A percentile compares a stretch with the other conserved stretches of the same genome.
phyloP scores from a whole-genome alignment of 1,140 invertebrate genomes.

The Drosophila quadrilineata region DNA sequence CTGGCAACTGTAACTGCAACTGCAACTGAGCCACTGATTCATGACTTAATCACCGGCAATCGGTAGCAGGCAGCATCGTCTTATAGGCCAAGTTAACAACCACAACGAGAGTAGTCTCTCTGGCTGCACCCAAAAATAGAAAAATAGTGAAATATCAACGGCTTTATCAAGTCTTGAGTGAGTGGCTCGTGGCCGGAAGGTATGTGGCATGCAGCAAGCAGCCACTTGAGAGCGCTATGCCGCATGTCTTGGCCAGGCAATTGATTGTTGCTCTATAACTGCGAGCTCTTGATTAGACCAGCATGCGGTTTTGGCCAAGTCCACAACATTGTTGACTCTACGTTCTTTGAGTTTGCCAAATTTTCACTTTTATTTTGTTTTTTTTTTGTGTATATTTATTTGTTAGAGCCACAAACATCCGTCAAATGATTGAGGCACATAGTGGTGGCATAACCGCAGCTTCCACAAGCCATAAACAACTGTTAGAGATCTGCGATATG shows the following conservation, averaged over 20 bases:
- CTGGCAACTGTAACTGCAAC: slow-evolving; percentile 44
- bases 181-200: slow-evolving; percentile 62
- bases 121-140: slow-evolving; percentile 56
- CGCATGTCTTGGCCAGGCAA: slow-evolving; percentile 43
- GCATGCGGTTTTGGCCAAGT: slow-evolving; percentile 25
- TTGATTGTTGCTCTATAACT: slow-evolving; percentile 75
- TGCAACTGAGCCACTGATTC: no score
- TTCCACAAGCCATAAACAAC: slow-evolving; percentile 69
- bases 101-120: not conserved
- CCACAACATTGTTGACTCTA: not conserved
- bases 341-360: slow-evolving; percentile 27
- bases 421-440: slow-evolving; percentile 20
- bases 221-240: slow-evolving; percentile 47
- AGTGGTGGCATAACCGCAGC: slow-evolving; percentile 28
- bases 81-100: slow-evolving; percentile 36
- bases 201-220: slow-evolving; percentile 40
- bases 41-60: slow-evolving; percentile 74
- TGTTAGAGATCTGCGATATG: slow-evolving; percentile 50
- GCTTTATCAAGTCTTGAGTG: slow-evolving; percentile 66
- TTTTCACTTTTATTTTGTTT: slow-evolving; percentile 48
- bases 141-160: slow-evolving; percentile 16
- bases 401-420: slow-evolving; percentile 46
- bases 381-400: no score
- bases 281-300: slow-evolving; percentile 60
- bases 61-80: slow-evolving; percentile 67